phyloP scores from a whole-genome alignment of 2,888 invertebrate genomes.

The Muschampia plurimacula region DNA sequence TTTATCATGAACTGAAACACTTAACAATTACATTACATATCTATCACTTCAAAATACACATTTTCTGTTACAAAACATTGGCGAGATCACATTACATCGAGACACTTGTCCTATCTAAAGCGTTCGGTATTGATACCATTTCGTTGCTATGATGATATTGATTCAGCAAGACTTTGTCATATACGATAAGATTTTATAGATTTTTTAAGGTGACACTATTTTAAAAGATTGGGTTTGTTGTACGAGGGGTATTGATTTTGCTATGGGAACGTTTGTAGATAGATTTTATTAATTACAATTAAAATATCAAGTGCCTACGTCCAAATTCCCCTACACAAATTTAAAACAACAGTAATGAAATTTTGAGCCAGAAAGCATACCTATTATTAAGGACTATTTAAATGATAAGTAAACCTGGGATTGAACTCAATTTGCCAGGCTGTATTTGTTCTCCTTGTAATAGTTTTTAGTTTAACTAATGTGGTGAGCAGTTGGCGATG shows the following conservation, averaged over 20 bases:
- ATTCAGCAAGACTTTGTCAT: background rate
- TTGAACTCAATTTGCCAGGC: no score
- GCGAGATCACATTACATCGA: background rate
- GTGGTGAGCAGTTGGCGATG: no score
- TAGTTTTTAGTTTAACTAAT: no score
- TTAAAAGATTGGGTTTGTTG: background rate
- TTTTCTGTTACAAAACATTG: background rate
- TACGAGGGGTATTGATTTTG: background rate
- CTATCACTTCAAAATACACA: background rate
- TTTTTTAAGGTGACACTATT: background rate
- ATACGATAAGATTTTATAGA: background rate
- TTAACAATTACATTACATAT: background rate
- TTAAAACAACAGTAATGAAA: no score
- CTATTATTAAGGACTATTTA: no score
- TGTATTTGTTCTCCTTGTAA: no score
- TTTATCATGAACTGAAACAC: background rate
- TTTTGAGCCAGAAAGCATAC: no score
- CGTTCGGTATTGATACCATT: conserved; percentile 7
- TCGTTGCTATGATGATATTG: conserved; percentile 26
- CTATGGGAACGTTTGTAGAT: no score
- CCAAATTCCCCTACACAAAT: no score
- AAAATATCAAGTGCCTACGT: no score
- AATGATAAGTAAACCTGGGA: no score
- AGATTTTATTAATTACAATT: no score
- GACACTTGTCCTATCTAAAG: background rate